Conservation (phyloP, 2,888 invertebrate genomes). For the Oxytorus armatus region DNA sequence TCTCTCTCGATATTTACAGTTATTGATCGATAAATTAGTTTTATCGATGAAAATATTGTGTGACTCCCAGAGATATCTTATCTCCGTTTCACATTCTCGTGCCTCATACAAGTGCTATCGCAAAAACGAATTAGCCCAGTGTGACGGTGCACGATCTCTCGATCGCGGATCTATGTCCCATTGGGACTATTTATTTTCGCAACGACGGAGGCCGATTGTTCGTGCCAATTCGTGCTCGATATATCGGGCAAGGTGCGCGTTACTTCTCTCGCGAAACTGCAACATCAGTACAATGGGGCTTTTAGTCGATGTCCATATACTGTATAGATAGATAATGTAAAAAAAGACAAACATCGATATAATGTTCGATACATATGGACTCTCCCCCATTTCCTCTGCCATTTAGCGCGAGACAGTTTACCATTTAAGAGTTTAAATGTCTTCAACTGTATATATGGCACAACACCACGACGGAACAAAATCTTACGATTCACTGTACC, state of each 20-base stretch:
- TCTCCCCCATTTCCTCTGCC: conserved; percentile 4
- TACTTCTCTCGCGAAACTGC: conserved; percentile 30
- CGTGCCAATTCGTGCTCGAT: conserved; percentile 76
- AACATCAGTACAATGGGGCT: conserved; percentile 55
- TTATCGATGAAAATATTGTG: neutral
- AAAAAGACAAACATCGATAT: neutral
- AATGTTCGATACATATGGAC: neutral
- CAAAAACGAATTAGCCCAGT: conserved; percentile 67
- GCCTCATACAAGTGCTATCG: conserved; percentile 30
- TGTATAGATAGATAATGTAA: conserved; percentile 13
- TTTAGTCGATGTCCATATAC: conserved; percentile 24
- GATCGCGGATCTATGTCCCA: conserved; percentile 42
- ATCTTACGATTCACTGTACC: conserved; percentile 48
- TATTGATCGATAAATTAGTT: too few species aligned
- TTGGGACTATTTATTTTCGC: conserved; percentile 52
- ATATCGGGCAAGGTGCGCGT: conserved; percentile 57
- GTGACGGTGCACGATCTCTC: conserved; percentile 67
- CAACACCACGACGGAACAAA: conserved; percentile 10
- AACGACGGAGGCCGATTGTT: conserved; percentile 73
- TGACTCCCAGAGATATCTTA: neutral
- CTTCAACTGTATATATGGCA: conserved; percentile 33
- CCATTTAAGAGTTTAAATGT: conserved; percentile 64
- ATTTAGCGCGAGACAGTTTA: conserved; percentile 59
- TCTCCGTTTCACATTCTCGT: conserved; percentile 23
- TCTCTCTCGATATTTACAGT: too few species aligned